Percentiles rank a stretch among this genome's conserved stretches.
Conservation (phyloP, 2,113 vertebrate genomes). For the Peromyscus leucopus region DNA sequence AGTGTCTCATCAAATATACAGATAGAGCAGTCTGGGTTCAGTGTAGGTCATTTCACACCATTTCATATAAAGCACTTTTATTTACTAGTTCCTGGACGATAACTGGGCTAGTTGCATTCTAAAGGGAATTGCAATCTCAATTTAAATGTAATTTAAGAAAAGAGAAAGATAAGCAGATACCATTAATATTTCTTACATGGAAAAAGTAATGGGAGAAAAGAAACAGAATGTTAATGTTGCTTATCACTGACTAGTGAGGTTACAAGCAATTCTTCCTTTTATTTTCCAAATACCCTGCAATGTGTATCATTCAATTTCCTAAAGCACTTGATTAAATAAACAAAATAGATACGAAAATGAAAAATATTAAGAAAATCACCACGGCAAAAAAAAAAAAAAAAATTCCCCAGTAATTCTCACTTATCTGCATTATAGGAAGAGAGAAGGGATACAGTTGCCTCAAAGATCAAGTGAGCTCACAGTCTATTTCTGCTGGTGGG, state of each 20-base stretch:
- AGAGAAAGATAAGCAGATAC: constrained; percentile 67
- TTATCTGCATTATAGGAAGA: background rate
- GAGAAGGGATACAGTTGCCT: background rate
- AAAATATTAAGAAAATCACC: constrained; percentile 42
- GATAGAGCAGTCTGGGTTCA: background rate
- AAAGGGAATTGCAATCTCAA: constrained; percentile 47
- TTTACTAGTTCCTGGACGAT: constrained; percentile 2
- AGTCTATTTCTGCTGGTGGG: background rate
- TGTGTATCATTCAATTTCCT: constrained; percentile 10
- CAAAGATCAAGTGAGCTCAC: background rate
- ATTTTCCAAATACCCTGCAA: constrained; percentile 57
- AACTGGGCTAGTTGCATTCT: background rate
- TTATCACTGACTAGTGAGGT: constrained; percentile 64
- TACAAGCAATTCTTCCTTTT: constrained; percentile 64
- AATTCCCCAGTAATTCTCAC: background rate
- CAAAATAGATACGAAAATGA: constrained; percentile 44
- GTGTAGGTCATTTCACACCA: constrained; percentile 31
- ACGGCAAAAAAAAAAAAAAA: background rate
- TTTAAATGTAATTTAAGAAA: constrained; percentile 70
- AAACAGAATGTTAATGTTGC: constrained; percentile 52
- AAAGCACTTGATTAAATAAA: constrained; percentile 56
- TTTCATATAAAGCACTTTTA: constrained; percentile 24
- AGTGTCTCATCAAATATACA: background rate
- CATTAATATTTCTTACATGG: constrained; percentile 70
- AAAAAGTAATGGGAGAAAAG: constrained; percentile 56